phyloP scores from a whole-genome alignment of 2,797 vertebrate genomes.

The Neosilurus mollespiculum region DNA sequence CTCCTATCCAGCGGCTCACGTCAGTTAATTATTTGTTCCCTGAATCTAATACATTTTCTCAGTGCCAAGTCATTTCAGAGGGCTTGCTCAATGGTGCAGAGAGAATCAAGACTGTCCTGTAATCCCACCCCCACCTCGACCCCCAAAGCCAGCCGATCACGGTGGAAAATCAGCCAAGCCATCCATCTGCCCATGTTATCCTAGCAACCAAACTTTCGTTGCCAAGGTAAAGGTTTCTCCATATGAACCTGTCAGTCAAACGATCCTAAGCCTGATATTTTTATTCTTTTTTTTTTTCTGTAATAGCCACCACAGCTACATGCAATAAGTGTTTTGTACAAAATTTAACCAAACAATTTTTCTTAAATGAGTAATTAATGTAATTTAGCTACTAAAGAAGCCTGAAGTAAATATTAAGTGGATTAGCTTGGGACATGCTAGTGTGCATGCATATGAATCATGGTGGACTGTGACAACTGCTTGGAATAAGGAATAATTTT shows the following conservation, averaged over 20 bases:
- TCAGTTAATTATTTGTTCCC: constrained; percentile 86
- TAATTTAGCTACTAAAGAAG: neutral
- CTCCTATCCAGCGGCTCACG: constrained; percentile 75
- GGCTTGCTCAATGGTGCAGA: constrained; percentile 67
- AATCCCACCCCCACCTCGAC: constrained; percentile 31
- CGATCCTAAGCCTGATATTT: constrained; percentile 36
- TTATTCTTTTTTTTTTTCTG: constrained; percentile 22
- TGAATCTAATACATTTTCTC: constrained; percentile 81
- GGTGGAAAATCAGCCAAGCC: constrained; percentile 72
- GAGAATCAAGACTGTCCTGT: constrained; percentile 65
- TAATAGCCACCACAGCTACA: constrained; percentile 22
- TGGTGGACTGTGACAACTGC: constrained; percentile 65
- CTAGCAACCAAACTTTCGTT: constrained; percentile 83
- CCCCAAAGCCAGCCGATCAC: constrained; percentile 68
- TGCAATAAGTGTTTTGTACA: neutral
- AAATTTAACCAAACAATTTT: neutral
- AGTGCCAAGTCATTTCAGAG: constrained; percentile 77
- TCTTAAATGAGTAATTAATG: neutral
- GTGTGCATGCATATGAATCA: constrained; percentile 46
- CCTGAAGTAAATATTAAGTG: constrained; percentile 30
- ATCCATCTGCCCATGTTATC: constrained; percentile 87
- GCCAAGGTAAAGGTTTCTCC: constrained; percentile 75
- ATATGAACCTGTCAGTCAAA: constrained; percentile 86
- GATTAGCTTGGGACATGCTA: neutral
- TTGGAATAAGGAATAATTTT: constrained; percentile 68